A percentile compares a stretch with the other conserved stretches of the same genome.
These are phyloP conservation scores for Eubucco bourcierii DNA, from an alignment of 2,113 vertebrate genomes.

Conservation along the genomic window DNA sequence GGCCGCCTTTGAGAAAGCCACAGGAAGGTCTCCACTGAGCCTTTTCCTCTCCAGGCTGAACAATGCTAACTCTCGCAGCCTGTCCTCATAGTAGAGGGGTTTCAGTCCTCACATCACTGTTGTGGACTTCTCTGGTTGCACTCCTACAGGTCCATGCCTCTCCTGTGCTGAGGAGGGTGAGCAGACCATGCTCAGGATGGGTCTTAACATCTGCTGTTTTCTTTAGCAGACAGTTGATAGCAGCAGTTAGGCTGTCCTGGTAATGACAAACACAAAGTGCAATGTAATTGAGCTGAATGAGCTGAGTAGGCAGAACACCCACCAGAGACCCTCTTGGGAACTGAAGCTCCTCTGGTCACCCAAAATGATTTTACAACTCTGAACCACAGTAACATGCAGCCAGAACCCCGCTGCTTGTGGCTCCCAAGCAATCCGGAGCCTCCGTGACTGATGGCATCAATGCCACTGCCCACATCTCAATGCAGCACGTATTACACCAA, in stretches of 20 bases:
- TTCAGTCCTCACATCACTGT: too few relatives aligned
- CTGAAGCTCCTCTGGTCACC: neutral
- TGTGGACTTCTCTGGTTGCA: too few relatives aligned
- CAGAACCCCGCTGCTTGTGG: neutral
- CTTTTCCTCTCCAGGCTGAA: too few relatives aligned
- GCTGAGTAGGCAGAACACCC: neutral
- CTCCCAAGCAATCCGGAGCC: neutral
- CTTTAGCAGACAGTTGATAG: neutral
- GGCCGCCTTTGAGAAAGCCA: too few relatives aligned
- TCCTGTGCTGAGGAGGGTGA: too few relatives aligned
- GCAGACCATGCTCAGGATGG: rapidly evolving
- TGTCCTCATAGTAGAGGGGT: too few relatives aligned
- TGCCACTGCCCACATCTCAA: neutral
- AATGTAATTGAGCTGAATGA: neutral
- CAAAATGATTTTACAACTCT: neutral
- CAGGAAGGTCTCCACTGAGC: too few relatives aligned
- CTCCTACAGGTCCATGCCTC: too few relatives aligned
- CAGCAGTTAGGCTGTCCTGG: neutral
- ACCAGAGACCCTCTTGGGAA: neutral
- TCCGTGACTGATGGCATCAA: neutral
- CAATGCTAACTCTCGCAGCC: too few relatives aligned
- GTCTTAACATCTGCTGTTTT: neutral
- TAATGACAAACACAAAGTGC: neutral
- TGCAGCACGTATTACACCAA: neutral
- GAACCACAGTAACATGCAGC: rapidly evolving